These are phyloP conservation scores for Nomada lathburiana DNA, from an alignment of 2,888 invertebrate genomes.

Conservation along the genomic window DNA sequence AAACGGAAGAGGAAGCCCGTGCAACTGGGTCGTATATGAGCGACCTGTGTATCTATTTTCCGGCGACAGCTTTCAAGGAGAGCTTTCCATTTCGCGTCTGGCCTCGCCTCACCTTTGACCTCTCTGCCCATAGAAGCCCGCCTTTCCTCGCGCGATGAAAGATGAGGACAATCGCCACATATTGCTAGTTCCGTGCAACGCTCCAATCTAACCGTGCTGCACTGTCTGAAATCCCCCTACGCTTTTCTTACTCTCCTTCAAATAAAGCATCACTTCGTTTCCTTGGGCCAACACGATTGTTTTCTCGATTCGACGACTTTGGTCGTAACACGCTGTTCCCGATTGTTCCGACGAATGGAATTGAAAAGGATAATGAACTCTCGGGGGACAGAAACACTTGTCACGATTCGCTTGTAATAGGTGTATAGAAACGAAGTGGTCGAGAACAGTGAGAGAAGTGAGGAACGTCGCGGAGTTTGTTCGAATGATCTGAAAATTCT, in stretches of 20 bases:
- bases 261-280: constrained; percentile 50
- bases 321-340: neutral
- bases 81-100: constrained; percentile 64
- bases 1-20: constrained; percentile 50
- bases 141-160: constrained; percentile 63
- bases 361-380: constrained; percentile 25
- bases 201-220: constrained; percentile 39
- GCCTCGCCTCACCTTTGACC: constrained; percentile 56
- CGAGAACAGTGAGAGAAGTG: neutral
- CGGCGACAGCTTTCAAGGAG: constrained; percentile 67
- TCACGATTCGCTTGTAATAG: neutral
- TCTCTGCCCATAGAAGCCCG: constrained; percentile 18
- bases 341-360: constrained; percentile 23
- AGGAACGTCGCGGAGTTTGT: too few species aligned
- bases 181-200: constrained; percentile 54
- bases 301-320: constrained; percentile 10
- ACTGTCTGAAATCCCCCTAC: constrained; percentile 18
- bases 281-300: constrained; percentile 29
- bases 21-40: constrained; percentile 52
- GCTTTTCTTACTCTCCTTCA: constrained; percentile 4
- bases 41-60: constrained; percentile 69
- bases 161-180: constrained; percentile 72
- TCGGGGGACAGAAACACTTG: neutral
- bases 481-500: neutral
- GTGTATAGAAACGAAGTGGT: neutral